These are phyloP conservation scores for Nothobranchius kuhntae DNA, from an alignment of 2,113 vertebrate genomes.

Conservation along the genomic window DNA sequence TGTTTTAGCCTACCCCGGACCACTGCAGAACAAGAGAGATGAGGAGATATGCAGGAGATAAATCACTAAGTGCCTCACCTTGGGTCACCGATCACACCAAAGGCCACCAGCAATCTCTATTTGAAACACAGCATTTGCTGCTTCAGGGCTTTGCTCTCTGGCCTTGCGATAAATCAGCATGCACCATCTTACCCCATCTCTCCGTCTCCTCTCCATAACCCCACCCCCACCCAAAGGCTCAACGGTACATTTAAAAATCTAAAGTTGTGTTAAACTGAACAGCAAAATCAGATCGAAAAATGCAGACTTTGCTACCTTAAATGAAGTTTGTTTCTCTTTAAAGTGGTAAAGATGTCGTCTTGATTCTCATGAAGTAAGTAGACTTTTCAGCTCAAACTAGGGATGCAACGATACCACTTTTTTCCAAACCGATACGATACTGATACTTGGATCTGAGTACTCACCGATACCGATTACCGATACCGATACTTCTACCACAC, in stretches of 20 bases:
- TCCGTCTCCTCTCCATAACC: constrained; percentile 24
- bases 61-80: constrained; percentile 84
- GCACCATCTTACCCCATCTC: constrained; percentile 55
- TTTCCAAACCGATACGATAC: too few species aligned
- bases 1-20: constrained; percentile 55
- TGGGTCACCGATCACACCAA: constrained; percentile 82
- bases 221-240: constrained; percentile 4
- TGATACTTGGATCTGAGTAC: too few species aligned
- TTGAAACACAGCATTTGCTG: constrained; percentile 82
- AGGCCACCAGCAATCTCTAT: constrained; percentile 84
- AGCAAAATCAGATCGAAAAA: background rate
- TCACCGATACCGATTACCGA: too few species aligned
- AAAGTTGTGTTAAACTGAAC: background rate
- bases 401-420: too few species aligned
- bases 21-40: constrained; percentile 67
- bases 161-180: constrained; percentile 84
- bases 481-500: too few species aligned
- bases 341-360: background rate
- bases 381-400: too few species aligned
- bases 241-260: constrained; percentile 35
- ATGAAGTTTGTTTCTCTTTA: background rate
- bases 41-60: constrained; percentile 81
- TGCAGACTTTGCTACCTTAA: background rate
- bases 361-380: background rate
- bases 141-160: constrained; percentile 81